These are phyloP conservation scores for Otus sunia DNA, from an alignment of 2,113 vertebrate genomes.

Conservation along the genomic window DNA sequence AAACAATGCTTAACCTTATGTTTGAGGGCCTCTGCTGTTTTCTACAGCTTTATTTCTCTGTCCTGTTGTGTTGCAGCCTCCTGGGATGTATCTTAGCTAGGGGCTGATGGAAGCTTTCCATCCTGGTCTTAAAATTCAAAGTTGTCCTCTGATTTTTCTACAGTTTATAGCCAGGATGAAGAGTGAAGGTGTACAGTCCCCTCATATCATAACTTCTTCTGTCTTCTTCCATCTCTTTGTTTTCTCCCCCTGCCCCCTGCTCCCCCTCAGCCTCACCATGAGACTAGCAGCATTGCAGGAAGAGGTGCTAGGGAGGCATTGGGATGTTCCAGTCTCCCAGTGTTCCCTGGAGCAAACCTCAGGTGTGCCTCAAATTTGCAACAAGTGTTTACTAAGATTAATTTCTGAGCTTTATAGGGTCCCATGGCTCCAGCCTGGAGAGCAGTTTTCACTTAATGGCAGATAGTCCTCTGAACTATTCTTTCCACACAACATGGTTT, in stretches of 20 bases:
- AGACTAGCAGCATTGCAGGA: background rate
- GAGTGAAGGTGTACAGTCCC: background rate
- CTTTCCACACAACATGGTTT: background rate
- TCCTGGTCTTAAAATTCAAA: slow-evolving; percentile 2
- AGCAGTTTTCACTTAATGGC: background rate
- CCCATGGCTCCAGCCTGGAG: background rate
- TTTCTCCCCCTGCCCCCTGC: background rate
- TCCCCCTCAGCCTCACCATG: background rate
- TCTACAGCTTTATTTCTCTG: background rate
- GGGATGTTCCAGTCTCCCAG: background rate
- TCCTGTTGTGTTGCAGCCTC: background rate
- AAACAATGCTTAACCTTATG: slow-evolving; percentile 12
- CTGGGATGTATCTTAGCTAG: background rate
- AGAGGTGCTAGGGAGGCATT: background rate
- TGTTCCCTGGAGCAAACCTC: background rate
- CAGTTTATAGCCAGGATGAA: background rate
- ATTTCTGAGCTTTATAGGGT: background rate
- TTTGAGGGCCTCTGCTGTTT: background rate
- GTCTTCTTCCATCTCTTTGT: background rate
- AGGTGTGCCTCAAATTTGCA: background rate
- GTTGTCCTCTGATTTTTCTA: background rate
- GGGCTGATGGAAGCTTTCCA: background rate
- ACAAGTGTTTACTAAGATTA: background rate
- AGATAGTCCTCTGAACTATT: background rate
- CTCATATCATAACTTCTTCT: background rate